A percentile compares a stretch with the other conserved stretches of the same genome.
Evolutionary conservation across 2,113 vertebrate genomes (phyloP).

Genomic region (Thinocorus orbignyianus): DNA sequence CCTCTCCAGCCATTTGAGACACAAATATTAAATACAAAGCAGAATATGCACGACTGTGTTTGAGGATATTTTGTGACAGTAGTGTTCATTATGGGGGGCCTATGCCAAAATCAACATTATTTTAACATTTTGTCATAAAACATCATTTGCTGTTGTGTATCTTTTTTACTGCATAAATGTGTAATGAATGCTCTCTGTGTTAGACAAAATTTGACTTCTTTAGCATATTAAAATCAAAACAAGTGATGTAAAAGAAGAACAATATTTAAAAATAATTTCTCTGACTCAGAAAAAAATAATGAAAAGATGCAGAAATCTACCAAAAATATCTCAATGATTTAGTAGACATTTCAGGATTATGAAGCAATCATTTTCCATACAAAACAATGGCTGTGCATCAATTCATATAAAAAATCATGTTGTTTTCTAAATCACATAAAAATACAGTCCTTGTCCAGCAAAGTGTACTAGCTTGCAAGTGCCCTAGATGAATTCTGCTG

Average conservation of each 20-base stretch:
- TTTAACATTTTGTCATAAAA: constrained; percentile 15
- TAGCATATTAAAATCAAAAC: neutral
- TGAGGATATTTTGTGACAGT: neutral
- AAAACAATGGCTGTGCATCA: neutral
- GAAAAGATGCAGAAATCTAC: neutral
- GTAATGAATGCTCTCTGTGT: neutral
- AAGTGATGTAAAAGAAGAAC: neutral
- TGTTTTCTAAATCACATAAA: neutral
- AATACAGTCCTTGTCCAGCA: neutral
- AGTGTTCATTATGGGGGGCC: neutral
- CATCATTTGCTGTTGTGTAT: neutral
- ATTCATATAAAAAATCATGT: neutral
- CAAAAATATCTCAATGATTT: neutral
- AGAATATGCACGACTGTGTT: neutral
- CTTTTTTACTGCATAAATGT: neutral
- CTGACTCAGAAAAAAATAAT: neutral
- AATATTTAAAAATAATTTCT: neutral
- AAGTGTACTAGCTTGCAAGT: neutral
- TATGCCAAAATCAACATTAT: neutral
- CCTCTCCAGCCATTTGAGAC: neutral
- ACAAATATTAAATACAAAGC: neutral
- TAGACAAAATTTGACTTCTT: neutral
- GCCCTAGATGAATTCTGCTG: neutral
- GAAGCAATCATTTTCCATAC: neutral
- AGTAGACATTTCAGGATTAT: neutral